These are phyloP conservation scores for Tetraneura akinire DNA, from an alignment of 1,140 invertebrate genomes.

Conservation along the genomic window DNA sequence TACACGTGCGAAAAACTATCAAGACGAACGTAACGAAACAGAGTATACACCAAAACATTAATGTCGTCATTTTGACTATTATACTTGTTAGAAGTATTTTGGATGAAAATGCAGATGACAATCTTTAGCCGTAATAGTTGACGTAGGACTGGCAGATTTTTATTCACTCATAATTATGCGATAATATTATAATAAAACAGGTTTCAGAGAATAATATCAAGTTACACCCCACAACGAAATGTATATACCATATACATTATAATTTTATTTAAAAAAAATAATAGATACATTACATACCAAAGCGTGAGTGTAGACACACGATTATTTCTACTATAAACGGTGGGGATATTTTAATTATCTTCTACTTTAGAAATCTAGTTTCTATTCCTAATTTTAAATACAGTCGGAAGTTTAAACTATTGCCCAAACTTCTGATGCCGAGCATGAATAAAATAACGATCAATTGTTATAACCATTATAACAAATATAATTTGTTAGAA, in stretches of 20 bases:
- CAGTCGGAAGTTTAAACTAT: not conserved
- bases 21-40: not conserved
- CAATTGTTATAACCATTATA: too few relatives aligned
- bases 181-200: too few relatives aligned
- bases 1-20: conserved; percentile 2
- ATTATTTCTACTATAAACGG: not conserved
- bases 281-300: too few relatives aligned
- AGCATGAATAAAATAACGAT: too few relatives aligned
- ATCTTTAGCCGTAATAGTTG: not conserved
- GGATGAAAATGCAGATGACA: not conserved
- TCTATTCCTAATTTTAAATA: conserved; percentile 3
- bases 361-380: not conserved
- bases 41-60: not conserved
- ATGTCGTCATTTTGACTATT: conserved; percentile 16
- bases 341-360: not conserved
- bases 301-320: too few relatives aligned
- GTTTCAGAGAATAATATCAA: not conserved
- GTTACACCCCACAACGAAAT: not conserved
- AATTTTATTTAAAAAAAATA: too few relatives aligned
- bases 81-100: not conserved
- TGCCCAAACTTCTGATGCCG: not conserved
- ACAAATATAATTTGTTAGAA: too few relatives aligned
- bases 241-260: too few relatives aligned
- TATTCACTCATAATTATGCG: not conserved
- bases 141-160: not conserved